phyloP scores from a whole-genome alignment of 2,113 vertebrate genomes.

The Aspiorhynchus laticeps region DNA sequence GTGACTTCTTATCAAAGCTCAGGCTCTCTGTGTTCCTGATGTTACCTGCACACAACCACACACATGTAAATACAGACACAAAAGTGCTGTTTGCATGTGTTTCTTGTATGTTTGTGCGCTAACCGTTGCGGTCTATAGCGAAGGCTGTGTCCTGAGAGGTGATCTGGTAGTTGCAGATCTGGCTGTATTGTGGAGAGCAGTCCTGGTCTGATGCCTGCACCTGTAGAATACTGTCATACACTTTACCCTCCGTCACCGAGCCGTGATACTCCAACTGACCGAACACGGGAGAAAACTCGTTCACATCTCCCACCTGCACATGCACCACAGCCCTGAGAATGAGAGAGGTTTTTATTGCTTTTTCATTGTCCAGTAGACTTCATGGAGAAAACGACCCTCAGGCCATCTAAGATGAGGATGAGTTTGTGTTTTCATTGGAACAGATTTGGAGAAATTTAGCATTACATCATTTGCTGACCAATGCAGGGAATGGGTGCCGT shows the following conservation, averaged over 20 bases:
- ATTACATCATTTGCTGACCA: not conserved
- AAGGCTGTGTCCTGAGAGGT: conserved; percentile 87
- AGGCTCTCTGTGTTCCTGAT: conserved; percentile 96
- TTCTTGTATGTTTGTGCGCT: conserved; percentile 60
- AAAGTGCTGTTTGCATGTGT: not conserved
- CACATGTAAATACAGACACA: not conserved
- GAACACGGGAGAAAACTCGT: conserved; percentile 93
- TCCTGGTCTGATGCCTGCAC: conserved; percentile 94
- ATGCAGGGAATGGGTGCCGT: not conserved
- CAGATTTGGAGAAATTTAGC: not conserved
- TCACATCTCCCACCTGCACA: conserved; percentile 95
- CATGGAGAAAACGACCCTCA: not conserved
- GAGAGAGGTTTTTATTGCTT: not conserved
- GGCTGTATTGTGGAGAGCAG: conserved; percentile 96
- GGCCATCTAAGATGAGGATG: not conserved
- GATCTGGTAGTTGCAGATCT: conserved; percentile 98
- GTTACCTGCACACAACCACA: conserved; percentile 79
- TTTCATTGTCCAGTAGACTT: not conserved
- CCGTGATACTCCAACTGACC: conserved; percentile 85
- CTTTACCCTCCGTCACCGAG: conserved; percentile 89
- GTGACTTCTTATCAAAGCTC: conserved; percentile 86
- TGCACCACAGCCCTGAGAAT: conserved; percentile 90
- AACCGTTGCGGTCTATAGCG: conserved; percentile 95
- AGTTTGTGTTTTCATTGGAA: not conserved
- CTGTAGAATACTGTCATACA: conserved; percentile 95